These are phyloP conservation scores for Lagria hirta DNA, from an alignment of 2,888 invertebrate genomes.

Conservation along the genomic window DNA sequence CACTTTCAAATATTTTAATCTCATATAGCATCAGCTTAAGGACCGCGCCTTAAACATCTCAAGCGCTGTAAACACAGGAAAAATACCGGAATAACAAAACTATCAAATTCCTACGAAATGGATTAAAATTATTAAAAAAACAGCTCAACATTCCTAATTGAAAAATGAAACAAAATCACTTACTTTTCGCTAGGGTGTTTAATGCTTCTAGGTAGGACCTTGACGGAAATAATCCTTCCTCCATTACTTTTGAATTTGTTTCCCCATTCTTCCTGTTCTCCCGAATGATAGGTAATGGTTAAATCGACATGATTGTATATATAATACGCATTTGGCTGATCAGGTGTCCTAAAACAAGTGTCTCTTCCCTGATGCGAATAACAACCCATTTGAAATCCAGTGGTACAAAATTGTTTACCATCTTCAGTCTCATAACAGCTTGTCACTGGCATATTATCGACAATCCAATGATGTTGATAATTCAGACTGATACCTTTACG, in stretches of 20 bases:
- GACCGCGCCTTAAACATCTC: too few relatives aligned
- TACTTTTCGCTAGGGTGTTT: conserved; percentile 47
- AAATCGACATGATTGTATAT: conserved; percentile 97
- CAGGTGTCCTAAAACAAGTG: conserved; percentile 37
- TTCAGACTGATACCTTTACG: conserved; percentile 89
- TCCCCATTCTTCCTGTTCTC: conserved; percentile 85
- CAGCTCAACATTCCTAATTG: too few relatives aligned
- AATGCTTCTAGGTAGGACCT: conserved; percentile 58
- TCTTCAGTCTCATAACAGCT: conserved; percentile 78
- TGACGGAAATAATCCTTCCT: conserved; percentile 85
- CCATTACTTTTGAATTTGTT: conserved; percentile 74
- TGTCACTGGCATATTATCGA: conserved; percentile 99
- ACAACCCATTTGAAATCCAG: conserved; percentile 98
- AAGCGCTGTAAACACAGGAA: too few relatives aligned
- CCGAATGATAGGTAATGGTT: conserved; percentile 90
- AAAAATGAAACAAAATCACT: conserved; percentile 23
- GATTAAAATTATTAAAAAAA: too few relatives aligned
- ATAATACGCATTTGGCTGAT: conserved; percentile 75
- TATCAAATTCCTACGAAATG: too few relatives aligned
- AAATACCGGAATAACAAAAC: too few relatives aligned
- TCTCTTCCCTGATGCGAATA: conserved; percentile 44
- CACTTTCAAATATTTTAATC: too few relatives aligned
- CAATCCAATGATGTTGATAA: conserved; percentile 98
- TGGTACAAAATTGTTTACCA: conserved; percentile 80
- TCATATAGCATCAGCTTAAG: too few relatives aligned